Base-by-base conservation (phyloP, 2,888 invertebrate genomes). In the Stenolophus ochropezus region DNA sequence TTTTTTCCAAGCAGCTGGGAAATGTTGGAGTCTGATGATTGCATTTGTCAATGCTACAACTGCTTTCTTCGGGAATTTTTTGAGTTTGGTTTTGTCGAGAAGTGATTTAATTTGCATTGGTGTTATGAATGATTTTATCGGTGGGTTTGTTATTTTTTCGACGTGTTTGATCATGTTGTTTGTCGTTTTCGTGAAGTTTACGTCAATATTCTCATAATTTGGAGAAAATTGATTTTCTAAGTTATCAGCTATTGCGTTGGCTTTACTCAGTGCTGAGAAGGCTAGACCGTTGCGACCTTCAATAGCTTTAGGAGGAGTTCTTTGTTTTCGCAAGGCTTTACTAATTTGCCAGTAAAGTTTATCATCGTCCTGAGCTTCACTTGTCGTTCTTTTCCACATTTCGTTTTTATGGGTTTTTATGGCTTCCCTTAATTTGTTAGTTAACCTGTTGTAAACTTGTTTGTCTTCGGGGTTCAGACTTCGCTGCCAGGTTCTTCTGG, bases 1-100 rank as follows among this genome's bases (percentile, higher is more conserved):
- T n/a, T 27, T 51, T 27, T 81, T 83, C 82, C 82, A 83, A 11
- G 18, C 3, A 11, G 5, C 23, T 1, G 82, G 79, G 42, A 82
- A 83, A 47, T 82, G 42, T n/a, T n/a, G n/a, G n/a, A n/a, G n/a
- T n/a, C 16, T 21, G 16, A 0, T 83, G 1, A 65, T 16, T 6
- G 75, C 71, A 4, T 42, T 74, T n/a, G 71, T 61, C 11, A 83
- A 81, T 0, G 69, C 65, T 65, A 25, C 56, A 0, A 78, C 14
- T 11, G 20, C 58, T 21, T 56, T 56, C 6, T 1, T 11, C 5
- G 73, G 76, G 2, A 83, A 49, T 1, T 1, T 8, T 23, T 16
- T n/a, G 20, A 20, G 18, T 8, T 56, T 56, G 3, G 16, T 20
- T 2, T 56, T n/a, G 2, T 20, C 16, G 2, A 56, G 56, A 4